Conservation (phyloP, 2,797 vertebrate species). For the Gambusia yucatana region DNA sequence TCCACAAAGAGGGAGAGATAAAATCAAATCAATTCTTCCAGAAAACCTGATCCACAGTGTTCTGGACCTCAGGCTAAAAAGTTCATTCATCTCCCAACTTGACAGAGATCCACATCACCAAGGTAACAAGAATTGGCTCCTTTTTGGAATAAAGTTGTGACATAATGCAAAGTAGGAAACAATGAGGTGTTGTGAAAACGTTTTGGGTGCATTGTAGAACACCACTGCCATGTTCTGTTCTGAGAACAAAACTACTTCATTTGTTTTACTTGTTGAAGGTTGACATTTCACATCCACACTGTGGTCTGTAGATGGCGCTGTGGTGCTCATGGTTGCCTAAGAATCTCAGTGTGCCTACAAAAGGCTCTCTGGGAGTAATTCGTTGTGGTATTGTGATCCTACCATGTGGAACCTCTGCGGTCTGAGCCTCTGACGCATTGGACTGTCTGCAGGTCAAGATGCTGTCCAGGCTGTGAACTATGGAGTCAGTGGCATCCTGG, state of each 20-base stretch:
- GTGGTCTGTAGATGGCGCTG: not conserved
- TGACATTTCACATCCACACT: not conserved
- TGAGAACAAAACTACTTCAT: not conserved
- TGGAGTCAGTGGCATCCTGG: constrained; percentile 86
- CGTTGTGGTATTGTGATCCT: not conserved
- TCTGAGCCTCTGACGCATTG: not conserved
- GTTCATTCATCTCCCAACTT: not conserved
- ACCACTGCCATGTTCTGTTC: not conserved
- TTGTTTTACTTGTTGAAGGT: not conserved
- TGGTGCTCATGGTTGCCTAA: not conserved
- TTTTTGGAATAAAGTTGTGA: not conserved
- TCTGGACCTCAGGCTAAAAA: not conserved
- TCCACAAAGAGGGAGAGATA: not conserved
- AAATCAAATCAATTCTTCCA: not conserved
- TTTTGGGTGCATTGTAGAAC: not conserved
- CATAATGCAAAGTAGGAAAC: not conserved
- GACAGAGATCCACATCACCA: not conserved
- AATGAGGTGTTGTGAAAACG: not conserved
- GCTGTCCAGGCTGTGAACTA: constrained; percentile 83
- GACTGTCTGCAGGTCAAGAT: constrained; percentile 85
- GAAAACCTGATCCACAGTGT: not conserved
- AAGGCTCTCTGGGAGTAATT: not conserved
- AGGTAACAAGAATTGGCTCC: not conserved
- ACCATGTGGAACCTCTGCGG: not conserved
- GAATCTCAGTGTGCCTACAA: not conserved